These are phyloP conservation scores for Rhea pennata DNA, from an alignment of 2,113 vertebrate genomes.

Conservation along the genomic window DNA sequence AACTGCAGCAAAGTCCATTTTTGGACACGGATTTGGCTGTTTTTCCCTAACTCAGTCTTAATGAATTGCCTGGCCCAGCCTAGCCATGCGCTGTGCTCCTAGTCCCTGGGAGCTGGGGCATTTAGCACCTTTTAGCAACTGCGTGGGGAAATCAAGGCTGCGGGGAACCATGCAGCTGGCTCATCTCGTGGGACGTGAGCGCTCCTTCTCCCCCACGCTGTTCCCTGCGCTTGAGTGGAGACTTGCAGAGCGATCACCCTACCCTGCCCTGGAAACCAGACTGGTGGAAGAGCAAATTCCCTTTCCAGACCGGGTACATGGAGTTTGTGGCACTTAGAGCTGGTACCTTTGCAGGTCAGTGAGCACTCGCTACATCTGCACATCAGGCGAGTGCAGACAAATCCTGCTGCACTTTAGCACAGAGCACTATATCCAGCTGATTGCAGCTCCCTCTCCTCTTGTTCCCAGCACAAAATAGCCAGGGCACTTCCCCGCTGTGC, in stretches of 20 bases:
- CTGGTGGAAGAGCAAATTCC: neutral
- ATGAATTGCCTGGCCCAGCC: rapidly evolving
- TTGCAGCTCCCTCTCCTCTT: neutral
- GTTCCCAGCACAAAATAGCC: neutral
- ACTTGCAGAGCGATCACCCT: rapidly evolving
- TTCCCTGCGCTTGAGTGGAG: neutral
- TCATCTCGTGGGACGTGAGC: rapidly evolving
- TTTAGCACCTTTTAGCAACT: rapidly evolving
- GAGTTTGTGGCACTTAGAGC: neutral
- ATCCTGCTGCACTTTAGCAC: neutral
- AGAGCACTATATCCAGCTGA: neutral
- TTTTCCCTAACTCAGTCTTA: neutral
- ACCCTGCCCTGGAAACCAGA: neutral
- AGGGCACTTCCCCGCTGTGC: neutral
- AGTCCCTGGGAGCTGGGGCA: rapidly evolving
- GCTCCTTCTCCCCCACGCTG: neutral
- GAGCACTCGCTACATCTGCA: neutral
- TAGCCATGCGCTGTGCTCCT: rapidly evolving
- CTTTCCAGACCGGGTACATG: neutral
- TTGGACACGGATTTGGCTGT: neutral
- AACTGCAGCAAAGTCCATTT: neutral
- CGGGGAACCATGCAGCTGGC: neutral
- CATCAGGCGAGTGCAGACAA: neutral
- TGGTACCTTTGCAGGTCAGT: too few species aligned
- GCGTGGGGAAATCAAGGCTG: rapidly evolving